These are phyloP conservation scores for Cyanoramphus novaezelandiae DNA, from an alignment of 2,113 vertebrate species.

Conservation along the genomic window DNA sequence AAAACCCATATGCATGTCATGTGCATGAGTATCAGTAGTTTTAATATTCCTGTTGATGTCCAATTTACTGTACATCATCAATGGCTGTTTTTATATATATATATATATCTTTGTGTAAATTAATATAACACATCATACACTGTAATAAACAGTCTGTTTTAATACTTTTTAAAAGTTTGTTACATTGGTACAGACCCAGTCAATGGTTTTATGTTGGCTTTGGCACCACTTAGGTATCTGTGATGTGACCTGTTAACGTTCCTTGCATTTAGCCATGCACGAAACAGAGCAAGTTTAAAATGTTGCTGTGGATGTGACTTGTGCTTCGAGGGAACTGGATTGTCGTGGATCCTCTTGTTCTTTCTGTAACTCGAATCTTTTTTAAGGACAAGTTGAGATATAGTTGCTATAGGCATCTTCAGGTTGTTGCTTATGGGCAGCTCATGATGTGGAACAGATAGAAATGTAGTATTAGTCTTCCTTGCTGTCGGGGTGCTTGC, in stretches of 20 bases:
- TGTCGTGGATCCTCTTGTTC: background rate
- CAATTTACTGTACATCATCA: conserved; percentile 81
- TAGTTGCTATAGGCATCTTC: background rate
- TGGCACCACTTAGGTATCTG: background rate
- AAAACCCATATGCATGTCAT: conserved; percentile 76
- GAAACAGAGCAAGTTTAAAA: background rate
- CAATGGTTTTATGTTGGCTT: background rate
- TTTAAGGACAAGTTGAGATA: background rate
- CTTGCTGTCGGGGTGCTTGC: background rate
- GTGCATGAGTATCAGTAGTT: conserved; percentile 80
- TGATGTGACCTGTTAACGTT: background rate
- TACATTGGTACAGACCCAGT: conserved; percentile 58
- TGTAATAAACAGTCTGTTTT: conserved; percentile 84
- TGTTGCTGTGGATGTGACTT: background rate
- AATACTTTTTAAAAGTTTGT: conserved; percentile 74
- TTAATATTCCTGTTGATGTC: conserved; percentile 78
- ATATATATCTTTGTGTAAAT: conserved; percentile 84
- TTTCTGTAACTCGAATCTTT: background rate
- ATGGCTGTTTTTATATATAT: conserved; percentile 82
- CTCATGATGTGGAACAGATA: background rate
- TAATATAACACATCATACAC: conserved; percentile 83
- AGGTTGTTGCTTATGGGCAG: background rate
- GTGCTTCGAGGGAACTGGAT: background rate
- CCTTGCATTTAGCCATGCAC: background rate
- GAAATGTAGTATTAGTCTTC: background rate